Conservation (phyloP, 2,113 vertebrate genomes). For the Erythrocercus mccallii region DNA sequence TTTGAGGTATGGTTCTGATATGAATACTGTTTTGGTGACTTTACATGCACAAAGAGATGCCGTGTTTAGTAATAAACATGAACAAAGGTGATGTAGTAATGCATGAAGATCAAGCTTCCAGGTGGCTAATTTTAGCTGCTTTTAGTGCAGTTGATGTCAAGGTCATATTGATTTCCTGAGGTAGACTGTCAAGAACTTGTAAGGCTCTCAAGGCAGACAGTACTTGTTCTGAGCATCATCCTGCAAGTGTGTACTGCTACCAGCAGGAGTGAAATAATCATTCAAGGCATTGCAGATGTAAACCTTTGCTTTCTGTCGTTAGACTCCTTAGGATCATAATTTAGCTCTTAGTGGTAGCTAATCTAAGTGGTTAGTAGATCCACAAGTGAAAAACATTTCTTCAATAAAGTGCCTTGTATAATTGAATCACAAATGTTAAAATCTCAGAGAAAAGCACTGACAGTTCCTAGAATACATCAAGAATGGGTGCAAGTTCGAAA, state of each 20-base stretch:
- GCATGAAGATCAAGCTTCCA: not conserved
- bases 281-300: not conserved
- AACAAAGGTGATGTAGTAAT: not conserved
- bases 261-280: not conserved
- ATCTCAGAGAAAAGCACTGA: not conserved
- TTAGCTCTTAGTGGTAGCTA: not conserved
- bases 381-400: not conserved
- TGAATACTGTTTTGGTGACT: not conserved
- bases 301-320: not conserved
- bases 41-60: not conserved
- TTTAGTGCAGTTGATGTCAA: not conserved
- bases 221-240: not conserved
- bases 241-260: not conserved
- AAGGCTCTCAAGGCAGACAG: not conserved
- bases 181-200: not conserved
- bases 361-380: not conserved
- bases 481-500: not conserved
- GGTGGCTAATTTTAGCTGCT: constrained; percentile 22
- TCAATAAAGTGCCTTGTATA: not conserved
- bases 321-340: not conserved
- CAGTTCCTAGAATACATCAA: not conserved
- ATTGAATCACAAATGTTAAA: not conserved
- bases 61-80: not conserved
- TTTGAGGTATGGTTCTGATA: not conserved
- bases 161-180: not conserved